phyloP scores from a whole-genome alignment of 2,797 vertebrate species.

The Fundulus diaphanus region DNA sequence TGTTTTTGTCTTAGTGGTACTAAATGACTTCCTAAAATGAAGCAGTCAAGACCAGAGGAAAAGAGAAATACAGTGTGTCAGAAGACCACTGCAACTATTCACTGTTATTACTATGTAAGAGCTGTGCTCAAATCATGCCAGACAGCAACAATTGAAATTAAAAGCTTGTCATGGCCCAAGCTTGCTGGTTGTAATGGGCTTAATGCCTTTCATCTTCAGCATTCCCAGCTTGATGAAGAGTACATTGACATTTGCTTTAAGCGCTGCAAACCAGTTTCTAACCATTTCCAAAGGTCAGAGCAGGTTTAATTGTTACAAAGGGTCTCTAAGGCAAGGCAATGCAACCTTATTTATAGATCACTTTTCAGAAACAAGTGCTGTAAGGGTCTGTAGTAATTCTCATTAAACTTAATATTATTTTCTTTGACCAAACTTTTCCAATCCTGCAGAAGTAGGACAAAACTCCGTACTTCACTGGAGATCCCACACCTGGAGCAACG shows the following conservation, averaged over 20 bases:
- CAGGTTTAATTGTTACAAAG: background rate
- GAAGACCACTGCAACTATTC: background rate
- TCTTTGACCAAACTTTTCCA: constrained; percentile 5
- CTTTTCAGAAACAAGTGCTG: too few relatives aligned
- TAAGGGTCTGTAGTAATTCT: background rate
- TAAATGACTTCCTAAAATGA: background rate
- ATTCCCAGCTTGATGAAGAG: background rate
- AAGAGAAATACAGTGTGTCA: background rate
- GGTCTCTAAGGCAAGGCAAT: background rate
- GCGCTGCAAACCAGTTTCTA: background rate
- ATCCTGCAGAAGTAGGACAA: background rate
- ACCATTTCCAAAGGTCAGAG: constrained; percentile 3
- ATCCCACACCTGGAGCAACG: background rate
- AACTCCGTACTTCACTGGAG: background rate
- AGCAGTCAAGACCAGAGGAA: background rate
- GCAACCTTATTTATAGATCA: too few relatives aligned
- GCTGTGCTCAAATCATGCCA: background rate
- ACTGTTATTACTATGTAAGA: background rate
- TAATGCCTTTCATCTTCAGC: background rate
- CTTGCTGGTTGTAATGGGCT: background rate
- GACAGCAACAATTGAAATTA: background rate
- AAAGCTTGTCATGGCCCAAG: background rate
- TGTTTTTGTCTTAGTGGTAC: background rate
- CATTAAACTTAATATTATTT: background rate
- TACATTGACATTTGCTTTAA: constrained; percentile 3